Evolutionary conservation across 1,140 invertebrate species (phyloP).

Genomic region (Drosophila athabasca): DNA sequence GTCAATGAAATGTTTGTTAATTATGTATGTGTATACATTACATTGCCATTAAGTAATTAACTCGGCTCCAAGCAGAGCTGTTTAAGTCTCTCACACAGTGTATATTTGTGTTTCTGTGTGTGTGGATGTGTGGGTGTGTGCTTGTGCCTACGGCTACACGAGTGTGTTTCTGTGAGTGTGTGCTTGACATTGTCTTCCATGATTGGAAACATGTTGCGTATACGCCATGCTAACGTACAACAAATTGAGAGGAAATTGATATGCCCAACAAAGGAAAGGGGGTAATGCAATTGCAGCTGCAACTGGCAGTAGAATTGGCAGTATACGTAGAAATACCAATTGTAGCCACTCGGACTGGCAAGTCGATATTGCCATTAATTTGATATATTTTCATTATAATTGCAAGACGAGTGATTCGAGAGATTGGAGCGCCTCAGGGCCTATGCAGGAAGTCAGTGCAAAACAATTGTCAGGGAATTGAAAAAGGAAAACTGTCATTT

Average conservation of each 20-base stretch:
- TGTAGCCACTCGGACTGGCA: background rate
- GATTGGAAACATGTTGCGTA: constrained; percentile 53
- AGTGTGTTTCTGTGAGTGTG: constrained; percentile 11
- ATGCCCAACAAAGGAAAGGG: constrained; percentile 40
- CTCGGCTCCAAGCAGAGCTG: constrained; percentile 57
- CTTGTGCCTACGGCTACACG: constrained; percentile 8
- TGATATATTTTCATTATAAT: constrained; percentile 32
- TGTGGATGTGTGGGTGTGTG: constrained; percentile 8
- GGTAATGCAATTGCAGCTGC: constrained; percentile 6
- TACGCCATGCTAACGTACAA: constrained; percentile 48
- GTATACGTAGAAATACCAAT: constrained; percentile 10
- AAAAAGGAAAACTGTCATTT: background rate
- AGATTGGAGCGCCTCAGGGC: constrained; percentile 2
- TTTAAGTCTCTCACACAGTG: constrained; percentile 34
- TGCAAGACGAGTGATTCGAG: constrained; percentile 9
- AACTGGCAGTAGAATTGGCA: background rate
- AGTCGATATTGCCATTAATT: constrained; percentile 24
- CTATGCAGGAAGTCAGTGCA: constrained; percentile 15
- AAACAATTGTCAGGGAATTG: constrained; percentile 20
- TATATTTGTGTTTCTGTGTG: constrained; percentile 7
- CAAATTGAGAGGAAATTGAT: constrained; percentile 57
- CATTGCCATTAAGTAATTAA: constrained; percentile 81
- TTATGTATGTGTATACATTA: constrained; percentile 77
- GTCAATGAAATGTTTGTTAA: constrained; percentile 80
- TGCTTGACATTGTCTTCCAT: constrained; percentile 21